These are phyloP conservation scores for Doris montereyensis DNA, from an alignment of 2,888 invertebrate species.

Conservation along the genomic window DNA sequence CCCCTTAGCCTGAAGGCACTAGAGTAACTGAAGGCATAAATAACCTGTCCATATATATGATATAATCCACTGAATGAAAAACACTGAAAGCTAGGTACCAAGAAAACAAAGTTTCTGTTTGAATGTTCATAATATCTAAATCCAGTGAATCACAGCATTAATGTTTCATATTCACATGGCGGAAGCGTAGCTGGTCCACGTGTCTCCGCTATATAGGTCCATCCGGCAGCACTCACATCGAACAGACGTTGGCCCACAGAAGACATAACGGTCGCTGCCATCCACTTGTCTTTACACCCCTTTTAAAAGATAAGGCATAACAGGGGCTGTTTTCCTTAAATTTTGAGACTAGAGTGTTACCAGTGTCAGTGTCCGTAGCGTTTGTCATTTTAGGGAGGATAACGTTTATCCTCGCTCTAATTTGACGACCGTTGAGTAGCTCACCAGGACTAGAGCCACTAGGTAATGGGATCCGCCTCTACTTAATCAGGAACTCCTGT, in stretches of 20 bases:
- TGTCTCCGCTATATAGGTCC: neutral
- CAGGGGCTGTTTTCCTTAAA: neutral
- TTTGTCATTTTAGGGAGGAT: too few relatives aligned
- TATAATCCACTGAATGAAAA: too few relatives aligned
- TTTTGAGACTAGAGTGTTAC: too few relatives aligned
- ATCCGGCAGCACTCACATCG: neutral
- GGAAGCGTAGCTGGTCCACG: conserved; percentile 1
- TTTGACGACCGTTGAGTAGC: conserved; percentile 8
- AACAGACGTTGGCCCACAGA: neutral
- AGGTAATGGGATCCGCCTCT: neutral
- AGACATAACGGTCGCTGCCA: neutral
- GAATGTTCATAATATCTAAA: too few relatives aligned
- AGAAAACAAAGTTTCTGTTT: too few relatives aligned
- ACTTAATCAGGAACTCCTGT: neutral
- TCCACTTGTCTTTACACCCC: conserved; percentile 7
- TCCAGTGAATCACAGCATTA: too few relatives aligned
- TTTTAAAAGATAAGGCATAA: neutral
- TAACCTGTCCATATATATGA: too few relatives aligned
- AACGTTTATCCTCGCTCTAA: neutral
- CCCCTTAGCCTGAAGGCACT: too few relatives aligned
- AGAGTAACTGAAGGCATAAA: too few relatives aligned
- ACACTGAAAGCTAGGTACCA: too few relatives aligned
- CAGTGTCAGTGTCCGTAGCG: too few relatives aligned
- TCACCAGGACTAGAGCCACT: neutral
- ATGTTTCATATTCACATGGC: too few relatives aligned